These are phyloP conservation scores for Toxotes lorentzi DNA, from an alignment of 2,797 vertebrate genomes.

Conservation along the genomic window DNA sequence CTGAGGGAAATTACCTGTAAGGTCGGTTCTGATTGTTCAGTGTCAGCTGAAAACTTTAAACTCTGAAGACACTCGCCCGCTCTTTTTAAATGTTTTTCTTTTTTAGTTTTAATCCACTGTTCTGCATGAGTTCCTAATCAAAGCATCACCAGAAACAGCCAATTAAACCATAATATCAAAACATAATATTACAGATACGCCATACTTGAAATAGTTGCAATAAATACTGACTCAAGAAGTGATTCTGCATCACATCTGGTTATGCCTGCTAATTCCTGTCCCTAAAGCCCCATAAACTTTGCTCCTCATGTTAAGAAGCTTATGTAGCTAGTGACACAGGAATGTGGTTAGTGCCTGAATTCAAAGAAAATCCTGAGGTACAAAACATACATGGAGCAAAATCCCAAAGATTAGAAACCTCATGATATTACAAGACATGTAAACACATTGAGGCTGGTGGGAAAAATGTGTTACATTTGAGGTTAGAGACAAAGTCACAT, in stretches of 20 bases:
- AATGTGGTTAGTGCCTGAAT: conserved; percentile 18
- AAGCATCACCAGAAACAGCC: neutral
- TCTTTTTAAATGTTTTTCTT: neutral
- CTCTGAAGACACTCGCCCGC: neutral
- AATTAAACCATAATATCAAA: neutral
- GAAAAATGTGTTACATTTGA: conserved; percentile 17
- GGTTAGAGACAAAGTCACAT: neutral
- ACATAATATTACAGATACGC: neutral
- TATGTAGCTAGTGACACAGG: neutral
- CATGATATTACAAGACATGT: conserved; percentile 25
- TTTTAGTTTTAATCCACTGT: no score
- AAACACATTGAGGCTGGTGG: neutral
- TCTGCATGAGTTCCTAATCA: neutral
- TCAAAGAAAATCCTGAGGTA: conserved; percentile 15
- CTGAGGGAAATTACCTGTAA: neutral
- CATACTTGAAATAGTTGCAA: neutral
- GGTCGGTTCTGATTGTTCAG: neutral
- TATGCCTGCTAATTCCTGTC: neutral
- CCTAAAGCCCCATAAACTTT: conserved; percentile 9
- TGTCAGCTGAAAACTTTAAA: neutral
- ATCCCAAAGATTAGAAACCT: conserved; percentile 33
- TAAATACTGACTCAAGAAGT: neutral
- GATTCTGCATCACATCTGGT: neutral
- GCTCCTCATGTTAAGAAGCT: conserved; percentile 39
- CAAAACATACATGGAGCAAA: conserved; percentile 16